A percentile compares a stretch with the other conserved stretches of the same genome.
phyloP scores from a whole-genome alignment of 2,113 vertebrate species.

The Corythornis vintsioides region DNA sequence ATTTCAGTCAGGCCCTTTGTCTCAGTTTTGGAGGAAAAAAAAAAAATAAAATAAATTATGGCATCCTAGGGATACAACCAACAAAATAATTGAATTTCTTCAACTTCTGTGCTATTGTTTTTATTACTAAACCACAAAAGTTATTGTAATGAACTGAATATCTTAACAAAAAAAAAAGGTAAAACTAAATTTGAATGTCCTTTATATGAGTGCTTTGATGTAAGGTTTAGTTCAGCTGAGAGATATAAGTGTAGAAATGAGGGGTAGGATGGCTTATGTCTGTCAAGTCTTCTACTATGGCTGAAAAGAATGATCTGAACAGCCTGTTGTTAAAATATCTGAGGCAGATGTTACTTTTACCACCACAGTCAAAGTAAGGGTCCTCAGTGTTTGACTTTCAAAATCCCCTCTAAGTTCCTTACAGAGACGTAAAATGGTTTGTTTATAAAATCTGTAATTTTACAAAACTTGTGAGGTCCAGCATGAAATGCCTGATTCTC shows the following conservation, averaged over 20 bases:
- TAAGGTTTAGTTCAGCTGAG: slow-evolving; percentile 10
- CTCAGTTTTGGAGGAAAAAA: background rate
- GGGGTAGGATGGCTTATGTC: slow-evolving; percentile 49
- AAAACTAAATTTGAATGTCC: background rate
- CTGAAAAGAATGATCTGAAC: slow-evolving; percentile 69
- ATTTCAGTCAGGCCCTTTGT: background rate
- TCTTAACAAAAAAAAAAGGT: background rate
- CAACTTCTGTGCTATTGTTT: background rate
- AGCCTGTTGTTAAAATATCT: slow-evolving; percentile 67
- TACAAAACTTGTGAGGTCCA: slow-evolving; percentile 72
- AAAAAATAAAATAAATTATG: background rate
- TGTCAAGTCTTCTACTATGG: slow-evolving; percentile 58
- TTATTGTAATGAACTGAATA: background rate
- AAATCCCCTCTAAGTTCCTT: slow-evolving; percentile 78
- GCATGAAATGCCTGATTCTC: slow-evolving; percentile 16
- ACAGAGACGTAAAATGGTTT: slow-evolving; percentile 75
- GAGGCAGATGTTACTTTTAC: slow-evolving; percentile 78
- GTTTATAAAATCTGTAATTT: slow-evolving; percentile 76
- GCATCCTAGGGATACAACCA: fast-evolving
- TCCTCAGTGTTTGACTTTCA: slow-evolving; percentile 77
- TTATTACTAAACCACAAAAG: background rate
- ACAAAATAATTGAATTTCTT: background rate
- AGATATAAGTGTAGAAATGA: background rate
- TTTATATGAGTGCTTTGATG: background rate
- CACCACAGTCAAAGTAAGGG: slow-evolving; percentile 70